Evolutionary conservation across 2,113 vertebrate genomes (phyloP).

Genomic region (Ranitomeya imitator): DNA sequence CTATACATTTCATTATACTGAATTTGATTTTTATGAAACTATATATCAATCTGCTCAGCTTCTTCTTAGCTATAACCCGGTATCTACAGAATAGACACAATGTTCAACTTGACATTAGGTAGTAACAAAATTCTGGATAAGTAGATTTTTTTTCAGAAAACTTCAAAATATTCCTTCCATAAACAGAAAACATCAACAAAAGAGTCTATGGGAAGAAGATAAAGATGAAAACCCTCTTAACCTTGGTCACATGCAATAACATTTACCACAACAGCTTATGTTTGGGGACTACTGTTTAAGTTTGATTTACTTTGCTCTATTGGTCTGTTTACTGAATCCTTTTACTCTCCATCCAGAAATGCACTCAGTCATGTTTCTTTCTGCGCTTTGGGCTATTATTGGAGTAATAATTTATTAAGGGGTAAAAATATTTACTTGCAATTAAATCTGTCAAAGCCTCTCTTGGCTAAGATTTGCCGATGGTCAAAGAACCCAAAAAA

Average conservation of each 20-base stretch:
- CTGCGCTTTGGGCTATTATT: constrained; percentile 29
- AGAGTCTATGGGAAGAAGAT: constrained; percentile 15
- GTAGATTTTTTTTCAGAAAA: background rate
- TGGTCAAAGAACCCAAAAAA: constrained; percentile 56
- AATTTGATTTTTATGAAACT: no score
- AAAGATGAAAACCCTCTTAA: constrained; percentile 27
- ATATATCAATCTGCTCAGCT: no score
- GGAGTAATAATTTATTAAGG: constrained; percentile 53
- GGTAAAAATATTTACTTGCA: constrained; percentile 55
- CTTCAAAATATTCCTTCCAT: background rate
- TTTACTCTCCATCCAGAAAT: constrained; percentile 32
- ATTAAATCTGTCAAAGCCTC: constrained; percentile 56
- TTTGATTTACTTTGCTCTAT: constrained; percentile 35
- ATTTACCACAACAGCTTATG: constrained; percentile 28
- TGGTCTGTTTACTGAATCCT: constrained; percentile 47
- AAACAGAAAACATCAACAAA: constrained; percentile 35
- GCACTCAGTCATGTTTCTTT: constrained; percentile 32
- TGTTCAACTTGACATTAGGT: no score
- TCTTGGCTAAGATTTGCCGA: constrained; percentile 37
- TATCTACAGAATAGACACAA: no score
- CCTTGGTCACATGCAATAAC: constrained; percentile 25
- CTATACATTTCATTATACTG: no score
- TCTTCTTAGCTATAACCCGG: no score
- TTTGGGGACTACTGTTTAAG: constrained; percentile 53
- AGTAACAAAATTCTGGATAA: background rate